Base-by-base conservation (phyloP, 2,888 invertebrate species). In the Andrena haemorrhoa region DNA sequence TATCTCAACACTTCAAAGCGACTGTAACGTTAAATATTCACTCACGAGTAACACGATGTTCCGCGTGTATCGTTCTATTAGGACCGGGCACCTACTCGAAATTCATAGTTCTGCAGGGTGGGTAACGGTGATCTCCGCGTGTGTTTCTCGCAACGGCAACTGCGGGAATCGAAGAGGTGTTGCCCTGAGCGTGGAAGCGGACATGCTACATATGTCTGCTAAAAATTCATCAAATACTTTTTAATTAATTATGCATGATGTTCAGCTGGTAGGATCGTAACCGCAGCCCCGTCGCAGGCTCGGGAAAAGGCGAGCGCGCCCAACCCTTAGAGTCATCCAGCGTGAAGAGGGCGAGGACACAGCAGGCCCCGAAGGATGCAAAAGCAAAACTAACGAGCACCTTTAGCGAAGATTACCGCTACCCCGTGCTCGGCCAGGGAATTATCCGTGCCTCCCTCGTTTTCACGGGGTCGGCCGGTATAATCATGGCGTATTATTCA, bases 401-500 rank as follows among this genome's bases (percentile, higher is more conserved):
- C 75, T 84, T 84, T 75, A 56, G 64, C 69, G 79, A 79, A 83
- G 83, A 76, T 83, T 80, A 83, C 47, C 64, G 68, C 61, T 78
- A 53, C 66, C 77, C 81, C 31, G 5, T n/a, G 53, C 56, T 73
- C 66, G 72, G 35, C 33, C 76, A 53, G 69, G 63, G 79, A 82
- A 82, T 68, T 82, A 78, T 85, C 78, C 76, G 71, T 66, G 79
- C 75, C 82, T 76, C 78, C 81, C 77, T 71, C 82, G 85, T 74
- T 77, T 70, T 63, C 79, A 29, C 75, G 75, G 84, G 84, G 87
- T 76, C 77, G 82, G 77, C 76, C 69, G 79, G 82, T 89, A 89
- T 90, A 90, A 90, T 90, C 89, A 84, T 78, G 83, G 77, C 85
- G 89, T 84, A 89, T 90, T 90, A 90, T 89, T 87, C 86, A 83